Evolutionary conservation across 2,888 invertebrate species (phyloP).

Genomic region (Andrena dorsata): DNA sequence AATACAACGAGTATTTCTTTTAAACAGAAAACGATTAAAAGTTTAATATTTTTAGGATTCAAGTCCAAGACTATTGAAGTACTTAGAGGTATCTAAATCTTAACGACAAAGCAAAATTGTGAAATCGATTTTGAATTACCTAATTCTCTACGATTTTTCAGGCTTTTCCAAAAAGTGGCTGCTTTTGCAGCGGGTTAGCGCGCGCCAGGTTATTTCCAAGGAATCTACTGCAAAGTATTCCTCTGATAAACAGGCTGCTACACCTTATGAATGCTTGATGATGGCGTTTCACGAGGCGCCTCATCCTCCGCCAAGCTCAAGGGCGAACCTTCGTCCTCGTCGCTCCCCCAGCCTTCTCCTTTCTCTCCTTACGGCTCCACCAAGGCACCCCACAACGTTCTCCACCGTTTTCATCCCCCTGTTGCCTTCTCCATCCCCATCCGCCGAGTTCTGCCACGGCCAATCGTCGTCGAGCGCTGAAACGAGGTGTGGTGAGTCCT

Average conservation of each 20-base stretch:
- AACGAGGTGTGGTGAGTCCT: slow-evolving; percentile 58
- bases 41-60: no score
- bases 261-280: slow-evolving; percentile 74
- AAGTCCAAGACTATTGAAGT: no score
- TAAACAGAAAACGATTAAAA: no score
- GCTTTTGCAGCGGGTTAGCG: neutral
- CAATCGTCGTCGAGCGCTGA: slow-evolving; percentile 65
- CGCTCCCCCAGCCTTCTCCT: neutral
- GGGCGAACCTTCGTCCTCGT: slow-evolving; percentile 40
- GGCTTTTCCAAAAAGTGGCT: neutral
- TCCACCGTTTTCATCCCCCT: slow-evolving; percentile 34
- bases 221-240: slow-evolving; percentile 45
- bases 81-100: no score
- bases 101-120: neutral
- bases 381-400: slow-evolving; percentile 39
- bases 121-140: neutral
- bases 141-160: neutral
- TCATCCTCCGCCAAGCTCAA: slow-evolving; percentile 51
- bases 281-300: slow-evolving; percentile 67
- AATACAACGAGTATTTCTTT: no score
- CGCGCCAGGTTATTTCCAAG: slow-evolving; percentile 31
- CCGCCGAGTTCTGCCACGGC: slow-evolving; percentile 60
- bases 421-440: slow-evolving; percentile 40
- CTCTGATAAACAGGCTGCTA: slow-evolving; percentile 66
- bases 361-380: slow-evolving; percentile 2